Evolutionary conservation across 2,113 vertebrate genomes (phyloP).

Genomic region (Craseonycteris thonglongyai): DNA sequence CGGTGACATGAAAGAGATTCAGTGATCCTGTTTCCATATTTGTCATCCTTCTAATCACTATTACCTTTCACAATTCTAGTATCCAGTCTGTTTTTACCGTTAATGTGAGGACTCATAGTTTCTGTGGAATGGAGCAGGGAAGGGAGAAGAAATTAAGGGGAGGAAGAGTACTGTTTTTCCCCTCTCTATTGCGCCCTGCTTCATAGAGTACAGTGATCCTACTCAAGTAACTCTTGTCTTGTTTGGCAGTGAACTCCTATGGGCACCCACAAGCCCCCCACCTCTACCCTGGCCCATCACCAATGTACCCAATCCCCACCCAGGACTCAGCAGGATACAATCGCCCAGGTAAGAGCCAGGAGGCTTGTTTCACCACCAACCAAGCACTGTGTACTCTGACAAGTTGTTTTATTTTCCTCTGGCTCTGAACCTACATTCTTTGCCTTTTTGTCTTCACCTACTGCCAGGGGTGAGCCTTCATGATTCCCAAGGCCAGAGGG

Average conservation of each 20-base stretch:
- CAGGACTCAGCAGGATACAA: conserved; percentile 84
- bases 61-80: not conserved
- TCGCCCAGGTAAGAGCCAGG: conserved; percentile 79
- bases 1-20: not conserved
- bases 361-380: not conserved
- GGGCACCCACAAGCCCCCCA: conserved; percentile 83
- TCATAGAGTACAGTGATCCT: not conserved
- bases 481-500: not conserved
- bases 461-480: not conserved
- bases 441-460: not conserved
- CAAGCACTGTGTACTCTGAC: not conserved
- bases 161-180: not conserved
- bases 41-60: not conserved
- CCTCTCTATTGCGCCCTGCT: not conserved
- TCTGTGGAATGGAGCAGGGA: not conserved
- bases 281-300: conserved; percentile 83
- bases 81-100: not conserved
- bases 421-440: not conserved
- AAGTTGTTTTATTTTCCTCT: not conserved
- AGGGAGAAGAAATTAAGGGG: not conserved
- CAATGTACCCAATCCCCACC: conserved; percentile 82
- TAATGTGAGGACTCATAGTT: not conserved
- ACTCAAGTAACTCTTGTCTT: conserved; percentile 41
- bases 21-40: not conserved
- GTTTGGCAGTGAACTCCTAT: conserved; percentile 82